These are phyloP conservation scores for Camponotus fellah DNA, from an alignment of 2,888 invertebrate genomes.

Conservation along the genomic window DNA sequence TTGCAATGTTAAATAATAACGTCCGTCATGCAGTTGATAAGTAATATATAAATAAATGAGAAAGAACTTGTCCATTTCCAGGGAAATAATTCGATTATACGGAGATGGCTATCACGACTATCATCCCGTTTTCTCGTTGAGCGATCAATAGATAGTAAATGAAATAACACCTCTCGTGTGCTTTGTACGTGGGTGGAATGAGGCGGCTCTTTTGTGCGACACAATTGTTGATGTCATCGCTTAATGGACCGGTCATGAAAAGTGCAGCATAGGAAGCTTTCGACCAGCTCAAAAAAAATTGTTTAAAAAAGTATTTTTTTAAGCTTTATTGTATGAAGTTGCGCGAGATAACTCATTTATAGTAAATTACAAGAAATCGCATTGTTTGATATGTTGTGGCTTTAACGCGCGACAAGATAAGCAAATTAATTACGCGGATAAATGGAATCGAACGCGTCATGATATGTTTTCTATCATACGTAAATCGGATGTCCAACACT, in stretches of 20 bases:
- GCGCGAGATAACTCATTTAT: neutral
- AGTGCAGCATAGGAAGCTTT: neutral
- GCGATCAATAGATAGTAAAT: constrained; percentile 30
- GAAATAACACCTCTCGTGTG: constrained; percentile 19
- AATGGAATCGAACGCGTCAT: constrained; percentile 4
- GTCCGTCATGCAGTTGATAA: constrained; percentile 4
- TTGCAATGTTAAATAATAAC: constrained; percentile 48
- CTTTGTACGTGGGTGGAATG: constrained; percentile 13
- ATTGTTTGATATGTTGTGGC: neutral
- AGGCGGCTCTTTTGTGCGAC: constrained; percentile 7
- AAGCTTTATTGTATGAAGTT: neutral
- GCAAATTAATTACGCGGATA: constrained; percentile 10
- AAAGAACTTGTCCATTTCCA: constrained; percentile 27
- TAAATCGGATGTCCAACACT: constrained; percentile 20
- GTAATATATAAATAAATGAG: constrained; percentile 7
- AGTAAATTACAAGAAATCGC: neutral
- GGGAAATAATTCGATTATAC: constrained; percentile 54
- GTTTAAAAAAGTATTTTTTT: neutral
- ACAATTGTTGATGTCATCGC: constrained; percentile 1
- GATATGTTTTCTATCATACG: constrained; percentile 16
- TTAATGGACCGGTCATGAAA: constrained; percentile 23
- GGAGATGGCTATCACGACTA: constrained; percentile 51
- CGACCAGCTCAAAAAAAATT: neutral
- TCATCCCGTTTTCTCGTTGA: constrained; percentile 32
- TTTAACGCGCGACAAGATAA: neutral